phyloP scores from a whole-genome alignment of 2,797 vertebrate genomes.

The Premnoplex brunnescens region DNA sequence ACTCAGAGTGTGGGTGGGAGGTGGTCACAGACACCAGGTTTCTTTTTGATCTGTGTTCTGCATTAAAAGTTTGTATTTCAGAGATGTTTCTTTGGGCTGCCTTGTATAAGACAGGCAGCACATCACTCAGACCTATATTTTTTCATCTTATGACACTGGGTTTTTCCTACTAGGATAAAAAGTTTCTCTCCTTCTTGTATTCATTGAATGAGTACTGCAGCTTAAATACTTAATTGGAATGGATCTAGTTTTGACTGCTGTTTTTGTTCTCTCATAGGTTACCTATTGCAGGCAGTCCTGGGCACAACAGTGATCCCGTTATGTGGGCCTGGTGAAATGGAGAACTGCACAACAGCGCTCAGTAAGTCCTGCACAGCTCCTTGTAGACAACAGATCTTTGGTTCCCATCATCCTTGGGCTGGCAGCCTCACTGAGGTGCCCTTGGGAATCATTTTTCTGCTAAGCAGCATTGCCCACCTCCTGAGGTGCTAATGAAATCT shows the following conservation, averaged over 20 bases:
- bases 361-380: conserved; percentile 46
- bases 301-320: conserved; percentile 75
- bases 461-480: not conserved
- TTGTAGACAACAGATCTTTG: not conserved
- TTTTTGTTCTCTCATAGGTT: conserved; percentile 41
- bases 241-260: not conserved
- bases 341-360: conserved; percentile 74
- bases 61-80: not conserved
- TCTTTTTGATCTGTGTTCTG: not conserved
- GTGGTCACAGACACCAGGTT: not conserved
- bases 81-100: not conserved
- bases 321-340: conserved; percentile 69
- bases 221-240: not conserved
- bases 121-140: not conserved
- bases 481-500: not conserved
- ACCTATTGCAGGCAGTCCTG: conserved; percentile 56
- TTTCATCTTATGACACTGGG: not conserved
- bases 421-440: not conserved
- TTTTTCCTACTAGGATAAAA: not conserved
- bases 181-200: not conserved
- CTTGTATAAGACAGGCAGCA: not conserved
- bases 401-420: not conserved
- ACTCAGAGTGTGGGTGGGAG: not conserved
- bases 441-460: not conserved
- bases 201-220: not conserved